Evolutionary conservation across 37 sponge, comb jelly and placozoan genomes (phyloP), one percentile per base, ranked within the genome.

Genomic region (Haliclona indistincta): DNA sequence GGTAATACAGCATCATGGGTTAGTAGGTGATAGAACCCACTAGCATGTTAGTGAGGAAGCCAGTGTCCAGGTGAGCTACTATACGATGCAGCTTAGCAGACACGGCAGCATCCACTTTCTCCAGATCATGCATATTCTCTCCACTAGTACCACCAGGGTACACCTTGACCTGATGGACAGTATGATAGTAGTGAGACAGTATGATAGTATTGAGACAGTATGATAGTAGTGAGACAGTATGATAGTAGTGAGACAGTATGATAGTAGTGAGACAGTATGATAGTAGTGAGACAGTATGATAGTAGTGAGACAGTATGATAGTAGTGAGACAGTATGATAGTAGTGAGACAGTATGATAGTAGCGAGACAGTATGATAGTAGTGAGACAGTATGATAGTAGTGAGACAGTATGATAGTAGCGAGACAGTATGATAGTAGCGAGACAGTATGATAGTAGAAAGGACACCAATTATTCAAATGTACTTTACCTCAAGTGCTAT

Each of bases 31-130:
- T 10, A 32, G 20, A 22, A 42, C 79, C 62, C 34, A 85, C 85
- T 42, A 86, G 23, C 4, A 86, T 36, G 38, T 72, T 79, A 43
- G 38, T 38, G 0, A 86, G 47, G 32, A 86, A 86, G 17, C 60
- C 49, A 28, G 80, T n/a, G 45, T 56, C 43, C 29, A 79, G 19
- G 0, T 67, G 52, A 64, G 70, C 75, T 25, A 56, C 66, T 51
- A 86, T 38, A 40, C 86, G 52, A 15, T 73, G 42, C 6, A 79
- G 28, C 52, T 67, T 58, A 22, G 80, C 75, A 37, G 23, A 28
- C 25, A 86, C 56, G 35, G 72, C 41, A 13, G 74, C 63, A 47
- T 86, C 86, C 49, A 67, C 47, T 67, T 66, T 64, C 26, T 17
- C 38, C 68, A 86, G 77, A 34, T 85, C 56, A 29, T 71, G 61